phyloP scores from a whole-genome alignment of 2,888 invertebrate genomes.

The Xanthorhoe designata region DNA sequence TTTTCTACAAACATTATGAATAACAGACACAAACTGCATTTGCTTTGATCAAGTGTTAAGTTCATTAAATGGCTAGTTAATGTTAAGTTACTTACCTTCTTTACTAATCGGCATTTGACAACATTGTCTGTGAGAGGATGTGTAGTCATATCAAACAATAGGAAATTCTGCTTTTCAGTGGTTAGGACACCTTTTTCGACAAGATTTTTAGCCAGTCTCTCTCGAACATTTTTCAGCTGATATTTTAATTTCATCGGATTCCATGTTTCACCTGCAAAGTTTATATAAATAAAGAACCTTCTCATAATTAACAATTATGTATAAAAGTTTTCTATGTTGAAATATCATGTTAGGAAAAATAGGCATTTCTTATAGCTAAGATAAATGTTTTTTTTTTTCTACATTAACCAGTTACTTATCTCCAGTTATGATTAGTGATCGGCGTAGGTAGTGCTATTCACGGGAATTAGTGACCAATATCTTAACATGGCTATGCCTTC shows the following conservation, averaged over 20 bases:
- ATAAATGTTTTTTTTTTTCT: too few species aligned
- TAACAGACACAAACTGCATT: constrained; percentile 1
- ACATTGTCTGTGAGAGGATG: constrained; percentile 98
- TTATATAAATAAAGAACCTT: neutral
- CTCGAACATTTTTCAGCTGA: constrained; percentile 99
- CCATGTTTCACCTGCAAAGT: constrained; percentile 97
- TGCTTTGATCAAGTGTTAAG: constrained; percentile 23
- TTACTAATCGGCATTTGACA: constrained; percentile 97
- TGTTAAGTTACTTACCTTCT: constrained; percentile 89
- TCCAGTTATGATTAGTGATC: too few species aligned
- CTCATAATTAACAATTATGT: too few species aligned
- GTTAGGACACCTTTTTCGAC: constrained; percentile 99
- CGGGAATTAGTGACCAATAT: too few species aligned
- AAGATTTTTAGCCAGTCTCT: constrained; percentile 99
- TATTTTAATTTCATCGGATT: constrained; percentile 99
- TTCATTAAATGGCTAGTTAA: constrained; percentile 4
- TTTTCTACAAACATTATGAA: constrained; percentile 16
- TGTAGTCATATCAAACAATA: constrained; percentile 99
- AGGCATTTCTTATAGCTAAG: too few species aligned
- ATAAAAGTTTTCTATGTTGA: too few species aligned
- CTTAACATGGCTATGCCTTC: too few species aligned
- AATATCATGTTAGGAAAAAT: too few species aligned
- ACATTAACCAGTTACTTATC: too few species aligned
- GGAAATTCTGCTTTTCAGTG: constrained; percentile 99
- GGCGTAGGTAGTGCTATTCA: too few species aligned